Percentiles rank a stretch among this genome's conserved stretches.
phyloP scores from a whole-genome alignment of 2,113 vertebrate species.

The Centrocercus urophasianus region DNA sequence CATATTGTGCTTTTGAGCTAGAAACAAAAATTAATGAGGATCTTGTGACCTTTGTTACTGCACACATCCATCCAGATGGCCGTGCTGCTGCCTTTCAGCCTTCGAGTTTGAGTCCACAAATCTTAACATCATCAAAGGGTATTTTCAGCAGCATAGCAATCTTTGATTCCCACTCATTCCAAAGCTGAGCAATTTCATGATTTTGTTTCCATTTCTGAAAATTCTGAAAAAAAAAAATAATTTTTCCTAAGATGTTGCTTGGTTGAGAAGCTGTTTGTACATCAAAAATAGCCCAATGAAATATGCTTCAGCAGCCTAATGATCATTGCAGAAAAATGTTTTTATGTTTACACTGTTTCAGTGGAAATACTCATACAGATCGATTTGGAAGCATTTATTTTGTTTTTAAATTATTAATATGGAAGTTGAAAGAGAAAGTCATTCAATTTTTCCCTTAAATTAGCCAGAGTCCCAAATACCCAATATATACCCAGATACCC shows the following conservation, averaged over 20 bases:
- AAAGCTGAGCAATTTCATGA: background rate
- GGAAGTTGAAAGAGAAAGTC: background rate
- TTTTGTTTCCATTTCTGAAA: background rate
- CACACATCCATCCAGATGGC: background rate
- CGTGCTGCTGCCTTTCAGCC: background rate
- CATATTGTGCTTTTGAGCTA: background rate
- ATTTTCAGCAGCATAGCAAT: background rate
- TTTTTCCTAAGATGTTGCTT: background rate
- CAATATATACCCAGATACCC: background rate
- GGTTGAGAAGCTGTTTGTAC: background rate
- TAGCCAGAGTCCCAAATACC: background rate
- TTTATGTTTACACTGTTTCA: background rate
- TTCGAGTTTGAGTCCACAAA: background rate
- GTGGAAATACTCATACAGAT: background rate
- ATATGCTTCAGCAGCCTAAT: background rate
- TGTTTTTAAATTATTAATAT: background rate
- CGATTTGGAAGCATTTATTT: background rate
- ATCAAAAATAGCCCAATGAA: background rate
- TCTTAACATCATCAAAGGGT: background rate
- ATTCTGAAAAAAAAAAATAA: background rate
- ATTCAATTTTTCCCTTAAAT: background rate
- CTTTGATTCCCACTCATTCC: background rate
- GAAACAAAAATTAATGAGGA: background rate
- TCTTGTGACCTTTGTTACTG: background rate
- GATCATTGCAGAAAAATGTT: background rate